Conservation (phyloP, 1,140 invertebrate genomes). For the Bombus sibiricus region DNA sequence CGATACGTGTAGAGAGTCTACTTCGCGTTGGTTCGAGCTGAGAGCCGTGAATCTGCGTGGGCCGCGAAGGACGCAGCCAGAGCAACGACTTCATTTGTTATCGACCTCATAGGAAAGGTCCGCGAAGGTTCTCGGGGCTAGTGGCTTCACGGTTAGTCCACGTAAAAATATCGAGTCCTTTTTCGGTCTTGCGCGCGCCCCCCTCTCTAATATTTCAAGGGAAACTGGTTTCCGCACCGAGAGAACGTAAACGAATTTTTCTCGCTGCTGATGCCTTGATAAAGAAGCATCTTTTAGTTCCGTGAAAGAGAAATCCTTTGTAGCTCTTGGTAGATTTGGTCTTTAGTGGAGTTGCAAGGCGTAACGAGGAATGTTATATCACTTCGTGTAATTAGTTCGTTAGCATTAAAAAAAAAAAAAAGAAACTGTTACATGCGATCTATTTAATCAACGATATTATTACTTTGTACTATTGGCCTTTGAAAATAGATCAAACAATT, state of each 20-base stretch:
- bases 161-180: conserved; percentile 18
- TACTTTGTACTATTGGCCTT: too few relatives aligned
- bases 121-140: not conserved
- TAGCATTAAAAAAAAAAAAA: too few relatives aligned
- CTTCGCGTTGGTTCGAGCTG: not conserved
- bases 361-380: too few relatives aligned
- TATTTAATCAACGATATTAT: too few relatives aligned
- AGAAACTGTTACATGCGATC: too few relatives aligned
- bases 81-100: conserved; percentile 54
- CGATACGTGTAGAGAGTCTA: not conserved
- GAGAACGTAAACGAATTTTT: not conserved
- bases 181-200: conserved; percentile 2
- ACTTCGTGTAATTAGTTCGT: too few relatives aligned
- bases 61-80: conserved; percentile 51
- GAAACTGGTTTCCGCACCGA: conserved; percentile 22
- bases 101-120: conserved; percentile 41
- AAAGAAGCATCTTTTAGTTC: not conserved
- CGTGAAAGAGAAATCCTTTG: not conserved
- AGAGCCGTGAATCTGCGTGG: conserved; percentile 30
- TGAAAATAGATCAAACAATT: too few relatives aligned
- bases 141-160: not conserved
- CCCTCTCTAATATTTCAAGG: conserved; percentile 29
- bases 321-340: not conserved
- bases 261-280: not conserved
- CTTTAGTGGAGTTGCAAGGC: too few relatives aligned